phyloP scores from a whole-genome alignment of 2,797 vertebrate genomes.

The Crenuchus spilurus region DNA sequence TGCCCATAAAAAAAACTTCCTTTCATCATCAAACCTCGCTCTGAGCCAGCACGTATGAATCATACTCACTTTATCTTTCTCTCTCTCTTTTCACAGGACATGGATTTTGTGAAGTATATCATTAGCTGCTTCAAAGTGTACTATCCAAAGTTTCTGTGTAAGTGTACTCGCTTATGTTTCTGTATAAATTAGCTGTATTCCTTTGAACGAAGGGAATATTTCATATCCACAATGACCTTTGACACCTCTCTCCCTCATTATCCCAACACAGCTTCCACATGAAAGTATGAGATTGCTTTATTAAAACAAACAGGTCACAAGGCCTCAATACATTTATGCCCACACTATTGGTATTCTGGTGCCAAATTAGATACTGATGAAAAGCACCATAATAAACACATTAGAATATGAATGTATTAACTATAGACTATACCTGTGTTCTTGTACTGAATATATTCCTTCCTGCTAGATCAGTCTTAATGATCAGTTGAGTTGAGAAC shows the following conservation, averaged over 20 bases:
- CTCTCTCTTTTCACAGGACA: conserved; percentile 83
- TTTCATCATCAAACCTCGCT: conserved; percentile 24
- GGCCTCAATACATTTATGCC: too few relatives aligned
- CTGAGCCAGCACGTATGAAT: conserved; percentile 5
- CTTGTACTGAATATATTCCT: background rate
- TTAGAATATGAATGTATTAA: too few relatives aligned
- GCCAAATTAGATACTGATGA: background rate
- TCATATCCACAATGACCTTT: background rate
- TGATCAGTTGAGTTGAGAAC: background rate
- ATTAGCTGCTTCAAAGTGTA: conserved; percentile 96
- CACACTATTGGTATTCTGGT: background rate
- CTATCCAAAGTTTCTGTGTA: conserved; percentile 97
- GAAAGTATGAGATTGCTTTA: background rate
- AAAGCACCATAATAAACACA: too few relatives aligned
- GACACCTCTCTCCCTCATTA: background rate
- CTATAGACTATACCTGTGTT: too few relatives aligned
- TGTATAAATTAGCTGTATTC: background rate
- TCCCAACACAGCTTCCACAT: background rate
- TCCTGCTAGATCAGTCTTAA: background rate
- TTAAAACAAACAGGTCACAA: background rate
- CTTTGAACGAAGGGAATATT: background rate
- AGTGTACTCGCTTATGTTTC: conserved; percentile 67
- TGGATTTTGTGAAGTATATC: conserved; percentile 96
- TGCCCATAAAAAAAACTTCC: background rate
- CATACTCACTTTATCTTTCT: background rate